Evolutionary conservation across 1,140 invertebrate species (phyloP).

Genomic region (Gryllus bimaculatus): DNA sequence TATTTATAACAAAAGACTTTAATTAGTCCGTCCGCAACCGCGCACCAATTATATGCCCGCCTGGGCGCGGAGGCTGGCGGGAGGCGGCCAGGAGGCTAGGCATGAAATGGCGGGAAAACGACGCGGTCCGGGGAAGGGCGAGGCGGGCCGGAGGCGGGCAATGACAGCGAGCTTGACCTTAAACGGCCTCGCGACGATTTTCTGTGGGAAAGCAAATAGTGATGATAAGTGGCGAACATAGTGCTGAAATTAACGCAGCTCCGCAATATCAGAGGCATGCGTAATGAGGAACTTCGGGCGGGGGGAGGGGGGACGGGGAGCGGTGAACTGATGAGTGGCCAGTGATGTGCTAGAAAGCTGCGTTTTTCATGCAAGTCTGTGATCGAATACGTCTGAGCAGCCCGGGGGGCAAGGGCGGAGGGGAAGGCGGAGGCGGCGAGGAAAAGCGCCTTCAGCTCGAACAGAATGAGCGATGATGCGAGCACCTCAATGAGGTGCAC

Average conservation of each 20-base stretch:
- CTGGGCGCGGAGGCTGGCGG: not conserved
- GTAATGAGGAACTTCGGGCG: not conserved
- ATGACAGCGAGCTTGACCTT: not conserved
- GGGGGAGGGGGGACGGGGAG: too few species aligned
- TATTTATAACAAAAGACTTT: conserved; percentile 2
- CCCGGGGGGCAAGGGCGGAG: too few species aligned
- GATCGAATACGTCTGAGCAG: too few species aligned
- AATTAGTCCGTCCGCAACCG: not conserved
- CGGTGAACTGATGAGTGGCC: too few species aligned
- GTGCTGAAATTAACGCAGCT: not conserved
- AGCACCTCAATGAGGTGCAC: too few species aligned
- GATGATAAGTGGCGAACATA: not conserved
- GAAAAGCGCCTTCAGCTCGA: too few species aligned
- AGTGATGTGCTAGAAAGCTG: too few species aligned
- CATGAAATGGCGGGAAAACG: not conserved
- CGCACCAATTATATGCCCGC: not conserved
- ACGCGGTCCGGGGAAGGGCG: too few species aligned
- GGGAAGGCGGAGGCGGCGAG: too few species aligned
- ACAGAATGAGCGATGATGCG: too few species aligned
- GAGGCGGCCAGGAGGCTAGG: too few species aligned
- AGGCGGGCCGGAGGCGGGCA: not conserved
- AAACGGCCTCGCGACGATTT: not conserved
- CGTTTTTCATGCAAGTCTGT: too few species aligned
- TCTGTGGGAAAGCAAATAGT: not conserved
- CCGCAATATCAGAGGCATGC: not conserved